Evolutionary conservation across 2,888 invertebrate species (phyloP).

Genomic region (Pteria penguin): DNA sequence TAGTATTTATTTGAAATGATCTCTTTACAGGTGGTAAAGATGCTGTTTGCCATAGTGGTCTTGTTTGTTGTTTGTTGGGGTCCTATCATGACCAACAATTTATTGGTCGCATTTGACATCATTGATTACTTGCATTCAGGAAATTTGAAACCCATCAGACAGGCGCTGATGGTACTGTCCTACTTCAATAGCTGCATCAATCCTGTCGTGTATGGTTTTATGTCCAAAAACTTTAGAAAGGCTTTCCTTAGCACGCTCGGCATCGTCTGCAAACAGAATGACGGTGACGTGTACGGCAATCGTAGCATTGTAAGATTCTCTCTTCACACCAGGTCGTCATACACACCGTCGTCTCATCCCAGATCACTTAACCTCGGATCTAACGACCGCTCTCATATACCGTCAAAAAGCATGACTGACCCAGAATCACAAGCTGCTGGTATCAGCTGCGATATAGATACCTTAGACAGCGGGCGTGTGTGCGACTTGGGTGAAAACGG

Average conservation of each 20-base stretch:
- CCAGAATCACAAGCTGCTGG: no score
- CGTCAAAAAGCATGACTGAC: no score
- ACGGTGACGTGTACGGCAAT: slow-evolving; percentile 10
- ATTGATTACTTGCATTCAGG: slow-evolving; percentile 82
- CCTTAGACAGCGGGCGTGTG: no score
- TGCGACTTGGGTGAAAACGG: no score
- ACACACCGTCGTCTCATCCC: slow-evolving; percentile 42
- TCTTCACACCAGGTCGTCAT: slow-evolving; percentile 48
- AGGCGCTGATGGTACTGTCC: slow-evolving; percentile 85
- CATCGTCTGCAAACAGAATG: slow-evolving; percentile 53
- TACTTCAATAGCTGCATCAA: slow-evolving; percentile 88
- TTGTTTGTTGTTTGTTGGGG: slow-evolving; percentile 87
- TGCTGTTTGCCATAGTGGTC: slow-evolving; percentile 86
- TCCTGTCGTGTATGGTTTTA: slow-evolving; percentile 88
- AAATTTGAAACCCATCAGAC: slow-evolving; percentile 83
- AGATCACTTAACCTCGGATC: neutral
- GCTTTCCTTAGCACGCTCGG: slow-evolving; percentile 73
- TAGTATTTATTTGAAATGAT: no score
- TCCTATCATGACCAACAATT: slow-evolving; percentile 85
- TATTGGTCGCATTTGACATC: slow-evolving; percentile 84
- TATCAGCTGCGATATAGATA: no score
- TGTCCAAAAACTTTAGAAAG: slow-evolving; percentile 86
- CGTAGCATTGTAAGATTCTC: slow-evolving; percentile 21
- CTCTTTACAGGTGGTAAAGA: slow-evolving; percentile 85
- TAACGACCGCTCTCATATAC: neutral